A percentile compares a stretch with the other conserved stretches of the same genome.
phyloP scores from a whole-genome alignment of 2,888 invertebrate species.

The Pachydiplax longipennis region DNA sequence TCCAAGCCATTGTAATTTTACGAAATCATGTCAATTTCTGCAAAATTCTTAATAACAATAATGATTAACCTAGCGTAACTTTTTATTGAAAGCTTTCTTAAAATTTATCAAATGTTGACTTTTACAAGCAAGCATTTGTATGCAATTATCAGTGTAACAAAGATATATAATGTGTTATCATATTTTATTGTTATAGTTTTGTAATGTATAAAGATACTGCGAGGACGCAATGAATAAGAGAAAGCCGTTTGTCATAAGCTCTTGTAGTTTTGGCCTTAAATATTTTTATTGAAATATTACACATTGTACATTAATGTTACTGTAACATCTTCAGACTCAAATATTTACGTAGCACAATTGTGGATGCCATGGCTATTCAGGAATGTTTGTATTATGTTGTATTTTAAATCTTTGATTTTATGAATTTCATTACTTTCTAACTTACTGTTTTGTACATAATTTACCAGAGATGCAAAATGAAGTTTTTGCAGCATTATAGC shows the following conservation, averaged over 20 bases:
- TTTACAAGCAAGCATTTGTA: conserved; percentile 34
- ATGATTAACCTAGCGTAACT: conserved; percentile 10
- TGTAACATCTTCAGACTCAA: not conserved
- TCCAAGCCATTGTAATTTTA: not conserved
- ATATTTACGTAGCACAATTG: conserved; percentile 9
- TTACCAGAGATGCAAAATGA: not conserved
- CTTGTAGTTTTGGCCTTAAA: conserved; percentile 18
- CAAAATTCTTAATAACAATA: conserved; percentile 29
- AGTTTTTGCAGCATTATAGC: not conserved
- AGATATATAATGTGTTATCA: conserved; percentile 13
- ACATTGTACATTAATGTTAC: conserved; percentile 24
- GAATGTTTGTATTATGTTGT: conserved; percentile 17
- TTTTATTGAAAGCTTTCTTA: conserved; percentile 21
- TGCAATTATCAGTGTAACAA: conserved; percentile 28
- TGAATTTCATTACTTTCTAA: not conserved
- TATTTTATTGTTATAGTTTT: conserved; percentile 42
- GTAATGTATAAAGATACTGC: not conserved
- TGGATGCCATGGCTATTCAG: conserved; percentile 14
- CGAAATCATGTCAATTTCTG: conserved; percentile 1
- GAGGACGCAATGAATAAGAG: not conserved
- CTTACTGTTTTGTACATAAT: conserved; percentile 22
- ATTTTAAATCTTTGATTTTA: conserved; percentile 1
- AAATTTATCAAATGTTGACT: conserved; percentile 28
- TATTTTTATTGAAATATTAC: conserved; percentile 26
- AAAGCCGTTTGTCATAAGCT: conserved; percentile 13